These are phyloP conservation scores for Trichosurus vulpecula DNA, from an alignment of 2,797 vertebrate genomes.

Conservation along the genomic window DNA sequence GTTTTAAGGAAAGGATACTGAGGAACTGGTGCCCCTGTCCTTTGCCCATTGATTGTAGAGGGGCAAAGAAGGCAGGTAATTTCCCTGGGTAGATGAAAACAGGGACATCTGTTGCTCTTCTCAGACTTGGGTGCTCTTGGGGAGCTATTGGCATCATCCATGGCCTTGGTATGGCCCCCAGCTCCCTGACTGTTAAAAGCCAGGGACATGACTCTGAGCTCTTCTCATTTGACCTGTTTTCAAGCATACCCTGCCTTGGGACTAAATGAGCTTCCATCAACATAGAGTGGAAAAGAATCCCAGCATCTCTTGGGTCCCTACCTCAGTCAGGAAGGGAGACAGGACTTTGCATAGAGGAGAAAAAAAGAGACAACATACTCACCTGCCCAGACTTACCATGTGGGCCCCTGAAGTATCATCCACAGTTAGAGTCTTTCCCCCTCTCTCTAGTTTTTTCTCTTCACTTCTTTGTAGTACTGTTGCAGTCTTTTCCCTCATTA, in stretches of 20 bases:
- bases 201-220: too few species aligned
- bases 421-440: too few species aligned
- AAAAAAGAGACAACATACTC: background rate
- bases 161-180: too few species aligned
- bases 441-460: too few species aligned
- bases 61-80: background rate
- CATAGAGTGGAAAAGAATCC: too few species aligned
- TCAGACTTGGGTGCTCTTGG: background rate
- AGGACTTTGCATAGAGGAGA: background rate
- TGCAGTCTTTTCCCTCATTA: too few species aligned
- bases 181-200: too few species aligned
- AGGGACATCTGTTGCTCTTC: background rate
- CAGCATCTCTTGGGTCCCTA: background rate
- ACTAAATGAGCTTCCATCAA: too few species aligned
- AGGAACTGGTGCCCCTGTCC: background rate
- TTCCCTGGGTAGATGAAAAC: background rate
- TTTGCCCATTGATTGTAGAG: background rate
- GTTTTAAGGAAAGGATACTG: background rate
- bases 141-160: background rate
- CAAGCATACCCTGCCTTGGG: too few species aligned
- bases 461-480: too few species aligned
- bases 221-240: too few species aligned
- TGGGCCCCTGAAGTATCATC: background rate
- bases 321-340: background rate
- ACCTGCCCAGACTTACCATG: background rate